Conservation (phyloP, 1,140 invertebrate species). For the Drosophila suzukii region DNA sequence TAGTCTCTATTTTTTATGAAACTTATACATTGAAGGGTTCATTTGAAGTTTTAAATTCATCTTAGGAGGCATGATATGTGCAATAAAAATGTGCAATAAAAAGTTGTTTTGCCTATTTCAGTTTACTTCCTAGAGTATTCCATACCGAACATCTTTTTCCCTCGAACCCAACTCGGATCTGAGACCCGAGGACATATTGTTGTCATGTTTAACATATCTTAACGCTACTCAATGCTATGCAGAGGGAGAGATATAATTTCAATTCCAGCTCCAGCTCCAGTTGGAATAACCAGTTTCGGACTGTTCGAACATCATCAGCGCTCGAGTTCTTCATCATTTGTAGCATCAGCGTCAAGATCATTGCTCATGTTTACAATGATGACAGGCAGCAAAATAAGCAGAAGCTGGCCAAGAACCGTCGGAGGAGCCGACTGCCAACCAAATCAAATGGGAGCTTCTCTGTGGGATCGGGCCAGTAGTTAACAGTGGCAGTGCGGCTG, state of each 20-base stretch:
- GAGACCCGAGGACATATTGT: slow-evolving; percentile 74
- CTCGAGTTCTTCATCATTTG: slow-evolving; percentile 84
- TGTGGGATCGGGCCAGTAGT: slow-evolving; percentile 29
- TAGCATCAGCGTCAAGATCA: slow-evolving; percentile 84
- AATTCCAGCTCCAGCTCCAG: slow-evolving; percentile 23
- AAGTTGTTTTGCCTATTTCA: neutral
- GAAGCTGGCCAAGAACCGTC: slow-evolving; percentile 20
- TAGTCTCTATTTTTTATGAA: neutral
- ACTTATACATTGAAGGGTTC: neutral
- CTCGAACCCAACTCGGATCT: slow-evolving; percentile 36
- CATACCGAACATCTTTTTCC: neutral
- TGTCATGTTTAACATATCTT: slow-evolving; percentile 84
- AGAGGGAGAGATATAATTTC: slow-evolving; percentile 34
- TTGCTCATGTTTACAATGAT: slow-evolving; percentile 85
- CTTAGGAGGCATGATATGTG: too few species aligned
- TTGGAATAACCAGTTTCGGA: slow-evolving; percentile 46
- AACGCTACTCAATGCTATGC: slow-evolving; percentile 75
- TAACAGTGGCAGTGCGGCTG: slow-evolving; percentile 23
- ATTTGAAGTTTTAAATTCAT: too few species aligned
- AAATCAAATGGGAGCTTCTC: slow-evolving; percentile 30
- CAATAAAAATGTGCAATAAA: neutral
- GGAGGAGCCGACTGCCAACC: slow-evolving; percentile 12
- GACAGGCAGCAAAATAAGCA: slow-evolving; percentile 56
- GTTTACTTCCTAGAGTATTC: neutral
- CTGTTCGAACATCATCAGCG: slow-evolving; percentile 68